Percentiles rank a stretch among this genome's conserved stretches.
Evolutionary conservation across 1,140 invertebrate genomes (phyloP).

Genomic region (Heliconius nattereri): DNA sequence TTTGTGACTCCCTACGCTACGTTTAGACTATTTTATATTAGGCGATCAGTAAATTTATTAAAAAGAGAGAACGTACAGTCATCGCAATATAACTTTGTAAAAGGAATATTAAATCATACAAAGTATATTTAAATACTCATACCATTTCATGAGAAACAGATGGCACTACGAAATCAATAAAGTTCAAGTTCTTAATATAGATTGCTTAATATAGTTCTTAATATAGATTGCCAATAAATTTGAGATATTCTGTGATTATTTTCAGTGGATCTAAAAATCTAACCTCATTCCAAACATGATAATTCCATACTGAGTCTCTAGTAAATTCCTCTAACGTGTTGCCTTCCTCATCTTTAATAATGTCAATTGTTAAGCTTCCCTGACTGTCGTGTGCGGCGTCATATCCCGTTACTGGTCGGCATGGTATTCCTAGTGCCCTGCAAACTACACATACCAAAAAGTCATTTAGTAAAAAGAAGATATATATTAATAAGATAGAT

Average conservation of each 20-base stretch:
- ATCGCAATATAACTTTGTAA: not conserved
- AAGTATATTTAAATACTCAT: conserved; percentile 10
- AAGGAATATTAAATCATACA: not conserved
- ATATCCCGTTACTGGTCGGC: conserved; percentile 92
- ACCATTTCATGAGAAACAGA: conserved; percentile 35
- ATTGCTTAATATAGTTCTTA: conserved; percentile 27
- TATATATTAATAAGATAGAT: no score
- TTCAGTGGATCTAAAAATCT: conserved; percentile 31
- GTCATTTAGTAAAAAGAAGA: not conserved
- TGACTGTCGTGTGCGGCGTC: conserved; percentile 96
- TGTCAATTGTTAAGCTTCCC: conserved; percentile 93
- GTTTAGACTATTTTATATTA: no score
- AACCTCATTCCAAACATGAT: conserved; percentile 97
- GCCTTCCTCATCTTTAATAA: conserved; percentile 91
- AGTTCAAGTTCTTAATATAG: conserved; percentile 23
- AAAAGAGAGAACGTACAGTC: not conserved
- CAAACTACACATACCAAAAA: conserved; percentile 83
- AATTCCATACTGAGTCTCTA: conserved; percentile 96
- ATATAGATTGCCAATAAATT: conserved; percentile 24
- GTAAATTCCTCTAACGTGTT: conserved; percentile 90
- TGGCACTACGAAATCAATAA: conserved; percentile 31
- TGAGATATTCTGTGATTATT: conserved; percentile 7
- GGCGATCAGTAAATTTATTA: not conserved
- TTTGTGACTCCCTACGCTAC: no score
- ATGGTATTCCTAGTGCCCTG: conserved; percentile 92